Evolutionary conservation across 1,140 invertebrate genomes (phyloP).

Genomic region (Trissolcus basalis): DNA sequence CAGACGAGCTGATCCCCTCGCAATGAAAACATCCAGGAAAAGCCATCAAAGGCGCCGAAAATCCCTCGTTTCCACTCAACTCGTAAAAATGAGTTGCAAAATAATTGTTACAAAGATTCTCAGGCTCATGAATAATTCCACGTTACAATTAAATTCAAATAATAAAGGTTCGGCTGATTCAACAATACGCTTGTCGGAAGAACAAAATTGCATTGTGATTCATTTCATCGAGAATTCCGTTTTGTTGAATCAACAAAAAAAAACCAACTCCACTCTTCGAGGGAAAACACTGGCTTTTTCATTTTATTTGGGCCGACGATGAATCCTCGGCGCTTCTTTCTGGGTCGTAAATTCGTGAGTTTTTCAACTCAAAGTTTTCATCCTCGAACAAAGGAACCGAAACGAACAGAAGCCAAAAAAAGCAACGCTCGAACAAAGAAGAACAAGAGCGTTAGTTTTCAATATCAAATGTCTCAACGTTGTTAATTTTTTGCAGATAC

Average conservation of each 20-base stretch:
- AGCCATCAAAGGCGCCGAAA: too few species aligned
- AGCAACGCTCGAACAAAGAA: too few species aligned
- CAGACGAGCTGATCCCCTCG: too few species aligned
- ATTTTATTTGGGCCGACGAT: not conserved
- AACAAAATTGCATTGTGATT: slow-evolving; percentile 40
- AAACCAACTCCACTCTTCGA: not conserved
- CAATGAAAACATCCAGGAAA: too few species aligned
- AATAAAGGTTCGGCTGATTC: slow-evolving; percentile 19
- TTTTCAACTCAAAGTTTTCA: not conserved
- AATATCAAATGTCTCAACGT: too few species aligned
- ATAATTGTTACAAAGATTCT: too few species aligned
- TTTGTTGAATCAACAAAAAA: slow-evolving; percentile 23
- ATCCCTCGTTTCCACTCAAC: too few species aligned
- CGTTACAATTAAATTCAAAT: slow-evolving; percentile 6
- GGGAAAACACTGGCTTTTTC: not conserved
- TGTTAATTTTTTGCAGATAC: too few species aligned
- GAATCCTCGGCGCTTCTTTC: too few species aligned
- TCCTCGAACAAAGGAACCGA: not conserved
- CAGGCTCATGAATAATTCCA: not conserved
- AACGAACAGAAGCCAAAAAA: too few species aligned
- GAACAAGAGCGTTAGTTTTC: too few species aligned
- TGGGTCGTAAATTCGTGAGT: not conserved
- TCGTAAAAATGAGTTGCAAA: too few species aligned
- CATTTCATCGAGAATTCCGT: slow-evolving; percentile 34
- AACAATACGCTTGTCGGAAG: slow-evolving; percentile 20